These are phyloP conservation scores for Cirrhinus molitorella DNA, from an alignment of 2,797 vertebrate genomes.

Conservation along the genomic window DNA sequence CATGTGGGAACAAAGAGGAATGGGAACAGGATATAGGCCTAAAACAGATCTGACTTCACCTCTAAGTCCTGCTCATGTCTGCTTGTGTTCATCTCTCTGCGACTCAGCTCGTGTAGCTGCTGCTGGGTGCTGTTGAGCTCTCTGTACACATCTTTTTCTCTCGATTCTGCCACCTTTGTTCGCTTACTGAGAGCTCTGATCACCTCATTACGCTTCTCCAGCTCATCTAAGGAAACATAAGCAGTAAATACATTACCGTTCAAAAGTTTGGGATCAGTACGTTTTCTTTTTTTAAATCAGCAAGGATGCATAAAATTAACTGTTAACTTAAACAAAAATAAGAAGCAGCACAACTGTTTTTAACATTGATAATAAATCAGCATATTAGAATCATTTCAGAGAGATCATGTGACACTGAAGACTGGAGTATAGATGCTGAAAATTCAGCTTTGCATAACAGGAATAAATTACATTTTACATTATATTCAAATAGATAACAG, in stretches of 20 bases:
- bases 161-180: slow-evolving; percentile 77
- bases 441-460: background rate
- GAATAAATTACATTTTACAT: background rate
- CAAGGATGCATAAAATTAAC: background rate
- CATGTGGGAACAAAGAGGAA: background rate
- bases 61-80: slow-evolving; percentile 81
- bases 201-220: slow-evolving; percentile 84
- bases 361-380: too few species aligned
- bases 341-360: background rate
- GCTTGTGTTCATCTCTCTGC: slow-evolving; percentile 74
- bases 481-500: background rate
- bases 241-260: background rate
- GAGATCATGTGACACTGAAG: background rate
- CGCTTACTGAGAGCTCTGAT: slow-evolving; percentile 82
- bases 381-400: too few species aligned
- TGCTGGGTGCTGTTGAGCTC: slow-evolving; percentile 77
- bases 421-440: background rate
- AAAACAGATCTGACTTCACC: slow-evolving; percentile 68
- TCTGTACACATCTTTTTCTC: slow-evolving; percentile 75
- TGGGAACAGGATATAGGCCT: background rate
- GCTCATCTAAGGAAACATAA: slow-evolving; percentile 77
- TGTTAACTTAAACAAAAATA: background rate
- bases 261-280: background rate
- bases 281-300: background rate
- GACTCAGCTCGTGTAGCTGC: slow-evolving; percentile 78